Conservation (phyloP, 2,797 vertebrate species). For the Microtus agrestis region DNA sequence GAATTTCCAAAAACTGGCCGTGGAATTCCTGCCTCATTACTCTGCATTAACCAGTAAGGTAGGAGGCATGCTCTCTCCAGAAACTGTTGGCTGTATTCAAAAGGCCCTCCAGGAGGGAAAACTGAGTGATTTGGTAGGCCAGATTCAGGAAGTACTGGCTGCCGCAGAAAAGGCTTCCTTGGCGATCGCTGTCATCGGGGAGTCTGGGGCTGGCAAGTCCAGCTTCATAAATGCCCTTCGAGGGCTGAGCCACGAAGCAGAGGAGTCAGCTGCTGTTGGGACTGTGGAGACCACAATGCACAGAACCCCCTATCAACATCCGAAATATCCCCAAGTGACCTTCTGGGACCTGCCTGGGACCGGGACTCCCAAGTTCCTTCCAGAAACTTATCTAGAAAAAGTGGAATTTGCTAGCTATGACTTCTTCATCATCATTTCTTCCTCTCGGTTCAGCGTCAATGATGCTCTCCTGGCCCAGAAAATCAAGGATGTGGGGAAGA, state of each 20-base stretch:
- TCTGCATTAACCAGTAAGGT: neutral
- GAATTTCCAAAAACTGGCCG: neutral
- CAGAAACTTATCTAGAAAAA: constrained; percentile 59
- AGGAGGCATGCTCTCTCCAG: constrained; percentile 18
- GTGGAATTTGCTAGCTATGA: constrained; percentile 75
- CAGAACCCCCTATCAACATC: constrained; percentile 70
- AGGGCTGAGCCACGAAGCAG: constrained; percentile 63
- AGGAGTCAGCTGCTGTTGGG: constrained; percentile 56
- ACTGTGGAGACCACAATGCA: constrained; percentile 51
- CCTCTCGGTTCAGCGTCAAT: constrained; percentile 66
- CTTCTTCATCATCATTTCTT: constrained; percentile 80
- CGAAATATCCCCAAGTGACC: constrained; percentile 60
- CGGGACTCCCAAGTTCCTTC: constrained; percentile 65
- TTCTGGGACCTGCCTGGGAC: constrained; percentile 84
- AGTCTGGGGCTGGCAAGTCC: constrained; percentile 81
- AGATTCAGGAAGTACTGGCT: constrained; percentile 60
- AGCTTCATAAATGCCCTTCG: constrained; percentile 81
- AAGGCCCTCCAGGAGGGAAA: neutral
- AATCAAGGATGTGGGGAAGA: constrained; percentile 66
- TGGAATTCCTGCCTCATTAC: neutral
- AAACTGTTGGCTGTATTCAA: constrained; percentile 33
- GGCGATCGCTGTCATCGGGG: constrained; percentile 80
- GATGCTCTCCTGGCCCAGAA: constrained; percentile 60
- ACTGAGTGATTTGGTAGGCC: constrained; percentile 25
- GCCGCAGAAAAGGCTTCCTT: constrained; percentile 37